Conservation (phyloP, 2,888 invertebrate species). For the Parochlus steinenii region DNA sequence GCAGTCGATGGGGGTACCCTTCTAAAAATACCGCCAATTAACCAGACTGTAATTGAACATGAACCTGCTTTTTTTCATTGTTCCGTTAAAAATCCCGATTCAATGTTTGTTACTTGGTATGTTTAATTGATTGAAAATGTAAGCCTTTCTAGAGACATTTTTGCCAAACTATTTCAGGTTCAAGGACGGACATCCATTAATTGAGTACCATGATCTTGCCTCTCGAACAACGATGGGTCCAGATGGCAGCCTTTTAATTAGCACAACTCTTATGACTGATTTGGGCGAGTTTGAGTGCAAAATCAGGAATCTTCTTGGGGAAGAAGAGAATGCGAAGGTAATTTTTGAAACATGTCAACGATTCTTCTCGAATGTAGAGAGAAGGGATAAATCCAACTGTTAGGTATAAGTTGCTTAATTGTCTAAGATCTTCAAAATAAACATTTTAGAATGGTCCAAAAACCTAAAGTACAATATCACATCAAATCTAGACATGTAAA, state of each 20-base stretch:
- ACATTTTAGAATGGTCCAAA: too few relatives aligned
- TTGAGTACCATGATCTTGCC: conserved; percentile 42
- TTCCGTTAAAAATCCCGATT: conserved; percentile 53
- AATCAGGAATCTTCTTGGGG: conserved; percentile 55
- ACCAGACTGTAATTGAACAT: conserved; percentile 74
- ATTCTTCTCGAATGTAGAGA: too few relatives aligned
- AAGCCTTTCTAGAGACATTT: conserved; percentile 21
- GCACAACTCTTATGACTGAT: conserved; percentile 63
- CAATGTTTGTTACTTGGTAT: conserved; percentile 37
- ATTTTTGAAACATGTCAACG: too few relatives aligned
- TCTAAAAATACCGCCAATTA: conserved; percentile 73
- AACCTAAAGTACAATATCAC: too few relatives aligned
- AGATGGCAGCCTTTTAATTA: conserved; percentile 68
- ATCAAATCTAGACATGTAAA: too few relatives aligned
- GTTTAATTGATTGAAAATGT: conserved; percentile 29
- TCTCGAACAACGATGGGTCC: conserved; percentile 43
- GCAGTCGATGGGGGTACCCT: conserved; percentile 83
- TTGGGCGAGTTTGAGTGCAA: conserved; percentile 77
- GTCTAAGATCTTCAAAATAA: too few relatives aligned
- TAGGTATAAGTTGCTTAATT: too few relatives aligned
- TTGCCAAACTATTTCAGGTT: conserved; percentile 38
- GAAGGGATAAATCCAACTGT: too few relatives aligned
- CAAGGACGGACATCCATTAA: conserved; percentile 46
- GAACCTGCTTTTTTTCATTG: conserved; percentile 69
- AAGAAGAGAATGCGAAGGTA: conserved; percentile 64